Percentiles rank a stretch among this genome's conserved stretches.
Evolutionary conservation across 2,113 vertebrate genomes (phyloP).

Genomic region (Actinemys pallida): DNA sequence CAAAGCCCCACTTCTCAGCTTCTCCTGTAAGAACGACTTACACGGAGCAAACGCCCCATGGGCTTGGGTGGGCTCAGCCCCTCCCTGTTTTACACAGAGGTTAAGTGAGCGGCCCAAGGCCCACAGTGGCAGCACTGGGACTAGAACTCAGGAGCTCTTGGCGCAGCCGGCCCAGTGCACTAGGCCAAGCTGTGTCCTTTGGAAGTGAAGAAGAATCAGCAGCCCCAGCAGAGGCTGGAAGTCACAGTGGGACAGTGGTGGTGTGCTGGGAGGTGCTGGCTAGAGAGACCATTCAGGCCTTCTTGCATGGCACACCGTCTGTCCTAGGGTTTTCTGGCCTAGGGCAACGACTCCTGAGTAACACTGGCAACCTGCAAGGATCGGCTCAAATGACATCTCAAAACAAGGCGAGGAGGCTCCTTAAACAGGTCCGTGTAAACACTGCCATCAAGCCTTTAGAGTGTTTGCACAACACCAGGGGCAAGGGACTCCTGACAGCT

Average conservation of each 20-base stretch:
- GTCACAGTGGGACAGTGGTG: too few species aligned
- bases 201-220: background rate
- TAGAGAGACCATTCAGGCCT: too few species aligned
- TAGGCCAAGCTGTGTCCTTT: too few species aligned
- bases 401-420: background rate
- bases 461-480: background rate
- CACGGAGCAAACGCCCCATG: too few species aligned
- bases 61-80: background rate
- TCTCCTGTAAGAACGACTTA: too few species aligned
- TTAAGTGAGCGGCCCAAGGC: background rate
- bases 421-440: background rate
- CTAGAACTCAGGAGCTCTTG: too few species aligned
- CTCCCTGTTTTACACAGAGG: background rate
- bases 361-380: background rate
- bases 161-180: too few species aligned
- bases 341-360: background rate
- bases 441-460: background rate
- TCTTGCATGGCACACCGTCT: too few species aligned
- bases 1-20: background rate
- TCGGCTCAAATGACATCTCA: background rate
- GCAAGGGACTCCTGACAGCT: too few species aligned
- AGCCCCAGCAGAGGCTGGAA: background rate
- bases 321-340: too few species aligned
- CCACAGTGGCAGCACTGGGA: background rate
- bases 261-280: too few species aligned